phyloP scores from a whole-genome alignment of 1,140 invertebrate genomes.

The Cataglyphis hispanica region DNA sequence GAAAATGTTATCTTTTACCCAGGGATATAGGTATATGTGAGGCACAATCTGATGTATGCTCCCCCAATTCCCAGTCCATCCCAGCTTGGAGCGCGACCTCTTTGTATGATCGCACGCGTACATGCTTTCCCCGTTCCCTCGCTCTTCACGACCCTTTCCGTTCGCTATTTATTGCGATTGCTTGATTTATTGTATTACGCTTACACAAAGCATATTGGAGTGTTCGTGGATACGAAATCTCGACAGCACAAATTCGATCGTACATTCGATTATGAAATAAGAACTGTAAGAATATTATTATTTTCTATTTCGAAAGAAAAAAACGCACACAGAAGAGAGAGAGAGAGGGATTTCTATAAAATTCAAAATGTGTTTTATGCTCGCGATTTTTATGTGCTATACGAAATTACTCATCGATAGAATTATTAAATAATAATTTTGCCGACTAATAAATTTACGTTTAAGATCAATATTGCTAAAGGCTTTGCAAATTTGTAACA shows the following conservation, averaged over 20 bases:
- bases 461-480: neutral
- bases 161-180: conserved; percentile 55
- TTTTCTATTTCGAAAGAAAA: neutral
- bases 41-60: conserved; percentile 58
- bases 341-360: conserved; percentile 13
- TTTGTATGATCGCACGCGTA: conserved; percentile 48
- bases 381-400: neutral
- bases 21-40: conserved; percentile 27
- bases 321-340: neutral
- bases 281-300: neutral
- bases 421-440: neutral
- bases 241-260: conserved; percentile 19
- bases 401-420: neutral
- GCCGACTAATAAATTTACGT: neutral
- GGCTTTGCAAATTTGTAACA: conserved; percentile 6
- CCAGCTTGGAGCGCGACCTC: conserved; percentile 10
- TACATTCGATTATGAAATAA: conserved; percentile 26
- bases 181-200: conserved; percentile 66
- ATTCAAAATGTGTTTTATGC: neutral
- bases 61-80: conserved; percentile 56
- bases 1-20: conserved; percentile 62
- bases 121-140: conserved; percentile 19
- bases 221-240: conserved; percentile 33
- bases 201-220: conserved; percentile 50
- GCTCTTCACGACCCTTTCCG: conserved; percentile 16